Percentiles rank a stretch among this genome's conserved stretches.
Conservation (phyloP, 2,888 invertebrate species). For the Luperina testacea region DNA sequence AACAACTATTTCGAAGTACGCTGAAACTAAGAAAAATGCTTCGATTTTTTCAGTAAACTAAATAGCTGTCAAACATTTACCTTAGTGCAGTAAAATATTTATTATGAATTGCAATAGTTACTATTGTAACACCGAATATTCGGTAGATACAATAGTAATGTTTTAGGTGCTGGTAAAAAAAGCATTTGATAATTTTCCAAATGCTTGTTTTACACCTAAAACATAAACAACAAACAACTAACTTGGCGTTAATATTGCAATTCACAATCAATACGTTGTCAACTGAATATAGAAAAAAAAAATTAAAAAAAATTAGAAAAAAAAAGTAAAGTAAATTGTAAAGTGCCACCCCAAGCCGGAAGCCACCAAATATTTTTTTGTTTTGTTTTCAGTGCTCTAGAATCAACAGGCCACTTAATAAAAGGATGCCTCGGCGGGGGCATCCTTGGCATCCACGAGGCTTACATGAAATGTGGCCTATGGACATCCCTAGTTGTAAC, state of each 20-base stretch:
- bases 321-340: no score
- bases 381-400: conserved; percentile 76
- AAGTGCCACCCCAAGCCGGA: no score
- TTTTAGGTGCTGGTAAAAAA: not conserved
- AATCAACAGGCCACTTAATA: conserved; percentile 83
- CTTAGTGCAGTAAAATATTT: not conserved
- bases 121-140: not conserved
- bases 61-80: not conserved
- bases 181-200: not conserved
- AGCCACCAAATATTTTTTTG: not conserved
- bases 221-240: not conserved
- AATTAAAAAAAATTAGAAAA: no score
- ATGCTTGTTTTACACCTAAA: not conserved
- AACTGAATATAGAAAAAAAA: no score
- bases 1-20: not conserved
- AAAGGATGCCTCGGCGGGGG: conserved; percentile 87
- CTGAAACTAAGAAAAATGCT: not conserved
- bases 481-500: conserved; percentile 82
- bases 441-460: conserved; percentile 86
- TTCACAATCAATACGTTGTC: not conserved
- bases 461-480: conserved; percentile 84
- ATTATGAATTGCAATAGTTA: not conserved
- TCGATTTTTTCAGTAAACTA: not conserved
- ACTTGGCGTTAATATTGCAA: not conserved
- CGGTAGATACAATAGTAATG: no score